These are phyloP conservation scores for Stenodema calcarata DNA, from an alignment of 2,888 invertebrate species.

Conservation along the genomic window DNA sequence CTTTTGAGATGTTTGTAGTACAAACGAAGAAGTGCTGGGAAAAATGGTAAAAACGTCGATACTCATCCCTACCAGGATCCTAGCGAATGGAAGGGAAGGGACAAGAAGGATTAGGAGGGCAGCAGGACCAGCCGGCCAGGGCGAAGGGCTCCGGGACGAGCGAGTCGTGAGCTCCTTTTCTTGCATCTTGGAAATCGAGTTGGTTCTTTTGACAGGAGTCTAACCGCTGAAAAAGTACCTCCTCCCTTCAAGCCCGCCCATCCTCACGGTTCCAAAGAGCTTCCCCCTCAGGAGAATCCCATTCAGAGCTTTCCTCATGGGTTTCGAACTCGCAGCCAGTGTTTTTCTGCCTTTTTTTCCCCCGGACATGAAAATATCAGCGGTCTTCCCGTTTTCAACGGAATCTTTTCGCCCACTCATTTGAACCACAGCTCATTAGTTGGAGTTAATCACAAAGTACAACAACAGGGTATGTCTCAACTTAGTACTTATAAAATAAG, in stretches of 20 bases:
- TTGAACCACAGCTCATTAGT: constrained; percentile 3
- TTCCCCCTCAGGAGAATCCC: not conserved
- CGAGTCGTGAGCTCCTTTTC: constrained; percentile 4
- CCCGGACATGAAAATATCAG: not conserved
- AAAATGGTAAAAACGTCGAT: too few species aligned
- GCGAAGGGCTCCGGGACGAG: not conserved
- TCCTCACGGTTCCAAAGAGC: too few species aligned
- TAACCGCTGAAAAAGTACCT: constrained; percentile 20
- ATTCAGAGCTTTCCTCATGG: not conserved
- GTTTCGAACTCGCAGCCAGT: not conserved
- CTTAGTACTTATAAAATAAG: too few species aligned
- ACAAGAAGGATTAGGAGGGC: constrained; percentile 4
- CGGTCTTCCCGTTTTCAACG: not conserved
- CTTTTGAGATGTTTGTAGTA: too few species aligned
- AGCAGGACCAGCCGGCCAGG: too few species aligned
- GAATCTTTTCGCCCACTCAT: constrained; percentile 23
- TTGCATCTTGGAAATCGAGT: constrained; percentile 29
- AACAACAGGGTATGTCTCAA: too few species aligned
- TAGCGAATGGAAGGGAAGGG: too few species aligned
- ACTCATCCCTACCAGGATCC: too few species aligned
- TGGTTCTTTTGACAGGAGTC: constrained; percentile 23
- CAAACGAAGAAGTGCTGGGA: too few species aligned
- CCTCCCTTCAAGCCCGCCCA: not conserved
- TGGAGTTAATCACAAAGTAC: too few species aligned
- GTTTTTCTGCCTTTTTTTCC: constrained; percentile 1